These are phyloP conservation scores for Rachycentron canadum DNA, from an alignment of 2,797 vertebrate species.

Conservation along the genomic window DNA sequence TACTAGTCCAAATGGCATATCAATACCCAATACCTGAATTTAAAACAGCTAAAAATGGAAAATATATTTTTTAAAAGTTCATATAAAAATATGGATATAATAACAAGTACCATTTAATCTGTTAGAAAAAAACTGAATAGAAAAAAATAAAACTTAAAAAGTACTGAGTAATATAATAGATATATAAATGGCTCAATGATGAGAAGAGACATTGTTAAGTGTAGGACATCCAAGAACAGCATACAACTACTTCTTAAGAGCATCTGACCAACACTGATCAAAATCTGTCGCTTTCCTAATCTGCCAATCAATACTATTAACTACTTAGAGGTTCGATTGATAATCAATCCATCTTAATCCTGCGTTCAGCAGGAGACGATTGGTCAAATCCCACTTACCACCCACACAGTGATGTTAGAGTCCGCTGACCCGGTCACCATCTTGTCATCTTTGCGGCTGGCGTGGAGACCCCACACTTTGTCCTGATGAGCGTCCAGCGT, in stretches of 20 bases:
- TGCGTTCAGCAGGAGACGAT: background rate
- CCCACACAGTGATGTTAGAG: conserved; percentile 92
- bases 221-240: background rate
- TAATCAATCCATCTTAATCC: background rate
- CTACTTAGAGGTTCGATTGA: background rate
- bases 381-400: conserved; percentile 78
- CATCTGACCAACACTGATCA: background rate
- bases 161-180: too few species aligned
- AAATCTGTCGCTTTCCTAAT: background rate
- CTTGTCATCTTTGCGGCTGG: conserved; percentile 86
- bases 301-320: background rate
- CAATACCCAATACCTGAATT: too few species aligned
- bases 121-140: too few species aligned
- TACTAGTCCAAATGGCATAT: too few species aligned
- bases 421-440: conserved; percentile 93
- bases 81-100: too few species aligned
- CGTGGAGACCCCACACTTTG: conserved; percentile 97
- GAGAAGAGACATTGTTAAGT: too few species aligned
- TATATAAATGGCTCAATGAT: too few species aligned
- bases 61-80: too few species aligned
- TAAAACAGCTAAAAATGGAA: too few species aligned
- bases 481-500: conserved; percentile 94
- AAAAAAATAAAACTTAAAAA: too few species aligned
- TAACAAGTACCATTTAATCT: too few species aligned
- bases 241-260: background rate